These are phyloP conservation scores for Clarias fuscus DNA, from an alignment of 2,797 vertebrate species.

Conservation along the genomic window DNA sequence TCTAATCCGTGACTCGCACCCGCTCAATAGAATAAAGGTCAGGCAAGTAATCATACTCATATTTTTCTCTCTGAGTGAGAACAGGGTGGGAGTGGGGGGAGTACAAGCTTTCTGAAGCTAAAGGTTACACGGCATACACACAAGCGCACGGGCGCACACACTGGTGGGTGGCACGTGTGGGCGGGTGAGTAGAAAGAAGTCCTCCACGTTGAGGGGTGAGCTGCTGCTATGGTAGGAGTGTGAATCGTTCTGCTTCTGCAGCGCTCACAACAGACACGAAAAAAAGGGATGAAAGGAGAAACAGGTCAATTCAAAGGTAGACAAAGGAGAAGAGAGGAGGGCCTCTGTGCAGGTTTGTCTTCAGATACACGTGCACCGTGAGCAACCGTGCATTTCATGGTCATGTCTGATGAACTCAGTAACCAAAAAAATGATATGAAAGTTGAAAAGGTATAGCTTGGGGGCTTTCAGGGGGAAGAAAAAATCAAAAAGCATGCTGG, in stretches of 20 bases:
- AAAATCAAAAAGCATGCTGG: neutral
- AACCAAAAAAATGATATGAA: neutral
- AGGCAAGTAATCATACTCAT: conserved; percentile 54
- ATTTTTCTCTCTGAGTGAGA: conserved; percentile 45
- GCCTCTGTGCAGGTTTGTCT: neutral
- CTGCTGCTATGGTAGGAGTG: conserved; percentile 39
- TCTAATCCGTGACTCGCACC: conserved; percentile 49
- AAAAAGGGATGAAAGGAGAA: conserved; percentile 24
- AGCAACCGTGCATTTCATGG: neutral
- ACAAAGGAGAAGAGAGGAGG: neutral
- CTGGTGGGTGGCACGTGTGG: conserved; percentile 32
- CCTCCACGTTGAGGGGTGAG: conserved; percentile 18
- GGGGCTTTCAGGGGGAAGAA: too few relatives aligned
- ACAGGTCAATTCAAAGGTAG: neutral
- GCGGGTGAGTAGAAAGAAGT: conserved; percentile 45
- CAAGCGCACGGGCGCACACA: conserved; percentile 17
- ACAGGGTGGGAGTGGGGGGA: conserved; percentile 39
- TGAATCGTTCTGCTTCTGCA: conserved; percentile 32
- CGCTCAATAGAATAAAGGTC: conserved; percentile 51
- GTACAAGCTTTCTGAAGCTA: conserved; percentile 46
- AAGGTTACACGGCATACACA: conserved; percentile 51
- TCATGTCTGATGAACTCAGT: neutral
- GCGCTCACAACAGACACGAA: conserved; percentile 13
- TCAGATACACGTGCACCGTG: neutral
- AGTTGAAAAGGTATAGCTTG: neutral